A percentile compares a stretch with the other conserved stretches of the same genome.
phyloP scores from a whole-genome alignment of 1,140 invertebrate genomes.

The Megathymus violae region DNA sequence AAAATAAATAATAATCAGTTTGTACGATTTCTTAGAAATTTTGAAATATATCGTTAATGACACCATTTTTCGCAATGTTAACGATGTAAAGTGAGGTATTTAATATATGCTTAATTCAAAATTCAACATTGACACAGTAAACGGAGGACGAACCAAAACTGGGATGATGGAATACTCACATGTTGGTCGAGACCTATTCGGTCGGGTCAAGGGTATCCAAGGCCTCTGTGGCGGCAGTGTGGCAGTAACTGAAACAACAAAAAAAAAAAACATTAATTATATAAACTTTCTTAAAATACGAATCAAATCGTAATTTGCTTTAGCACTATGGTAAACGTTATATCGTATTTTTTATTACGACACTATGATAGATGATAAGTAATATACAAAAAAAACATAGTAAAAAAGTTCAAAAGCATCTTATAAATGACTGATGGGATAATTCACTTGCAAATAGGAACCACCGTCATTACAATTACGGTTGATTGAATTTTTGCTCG shows the following conservation, averaged over 20 bases:
- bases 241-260: constrained; percentile 94
- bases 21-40: background rate
- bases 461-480: constrained; percentile 27
- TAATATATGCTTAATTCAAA: constrained; percentile 9
- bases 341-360: background rate
- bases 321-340: background rate
- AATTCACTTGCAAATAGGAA: constrained; percentile 21
- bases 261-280: constrained; percentile 36
- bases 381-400: background rate
- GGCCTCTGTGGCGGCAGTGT: constrained; percentile 95
- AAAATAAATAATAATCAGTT: background rate
- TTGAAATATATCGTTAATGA: background rate
- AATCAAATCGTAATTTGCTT: background rate
- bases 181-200: constrained; percentile 92
- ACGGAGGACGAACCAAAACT: constrained; percentile 32
- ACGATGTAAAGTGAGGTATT: background rate
- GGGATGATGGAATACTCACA: constrained; percentile 87
- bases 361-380: background rate
- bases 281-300: background rate
- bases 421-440: constrained; percentile 26
- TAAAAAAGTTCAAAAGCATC: constrained; percentile 9
- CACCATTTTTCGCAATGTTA: background rate
- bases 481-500: constrained; percentile 24
- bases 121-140: constrained; percentile 45
- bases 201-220: constrained; percentile 95